Conservation (phyloP, 2,888 invertebrate species). For the Willowsia nigromaculata region DNA sequence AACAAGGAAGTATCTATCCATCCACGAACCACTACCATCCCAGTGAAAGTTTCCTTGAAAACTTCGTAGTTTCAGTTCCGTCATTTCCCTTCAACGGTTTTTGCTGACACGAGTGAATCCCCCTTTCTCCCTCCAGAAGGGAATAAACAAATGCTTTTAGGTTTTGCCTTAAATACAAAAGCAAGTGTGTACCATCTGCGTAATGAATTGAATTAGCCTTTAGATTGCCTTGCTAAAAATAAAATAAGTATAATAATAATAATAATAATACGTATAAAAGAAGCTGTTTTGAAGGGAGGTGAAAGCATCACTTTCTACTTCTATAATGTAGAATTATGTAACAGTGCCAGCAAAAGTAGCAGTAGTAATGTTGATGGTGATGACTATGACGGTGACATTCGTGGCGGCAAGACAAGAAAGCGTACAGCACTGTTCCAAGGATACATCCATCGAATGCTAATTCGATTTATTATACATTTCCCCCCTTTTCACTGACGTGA, state of each 20-base stretch:
- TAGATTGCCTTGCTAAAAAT: background rate
- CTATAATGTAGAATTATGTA: background rate
- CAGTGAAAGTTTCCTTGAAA: constrained; percentile 14
- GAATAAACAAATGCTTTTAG: background rate
- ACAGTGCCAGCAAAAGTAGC: background rate
- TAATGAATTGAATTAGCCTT: constrained; percentile 27
- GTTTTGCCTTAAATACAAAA: background rate
- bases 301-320: background rate
- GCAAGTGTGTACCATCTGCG: constrained; percentile 26
- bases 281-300: too few relatives aligned
- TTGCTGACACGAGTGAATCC: constrained; percentile 1
- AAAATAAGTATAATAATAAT: background rate
- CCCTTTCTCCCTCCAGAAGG: background rate
- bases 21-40: background rate
- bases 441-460: background rate
- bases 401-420: background rate
- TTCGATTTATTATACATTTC: constrained; percentile 17
- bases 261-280: background rate
- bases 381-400: background rate
- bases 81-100: constrained; percentile 24
- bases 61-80: constrained; percentile 21
- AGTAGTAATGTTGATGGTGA: background rate
- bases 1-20: constrained; percentile 11
- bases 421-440: background rate
- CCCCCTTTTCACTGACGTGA: constrained; percentile 5